A percentile compares a stretch with the other conserved stretches of the same genome.
phyloP scores from a whole-genome alignment of 2,797 vertebrate genomes.

The Syndactyla subalaris region DNA sequence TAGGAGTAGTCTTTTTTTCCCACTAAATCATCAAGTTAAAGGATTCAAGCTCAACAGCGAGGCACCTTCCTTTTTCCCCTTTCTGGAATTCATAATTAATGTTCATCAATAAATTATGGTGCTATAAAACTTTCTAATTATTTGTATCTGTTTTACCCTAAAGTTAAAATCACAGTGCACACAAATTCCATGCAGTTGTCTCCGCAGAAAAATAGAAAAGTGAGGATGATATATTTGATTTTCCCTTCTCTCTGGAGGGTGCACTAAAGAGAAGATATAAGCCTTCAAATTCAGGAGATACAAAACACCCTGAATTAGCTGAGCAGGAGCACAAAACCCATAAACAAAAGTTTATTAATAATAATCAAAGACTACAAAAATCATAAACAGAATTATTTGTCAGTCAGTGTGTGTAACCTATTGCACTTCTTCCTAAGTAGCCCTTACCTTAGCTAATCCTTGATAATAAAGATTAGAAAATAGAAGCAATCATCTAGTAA shows the following conservation, averaged over 20 bases:
- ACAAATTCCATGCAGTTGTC: not conserved
- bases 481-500: slow-evolving; percentile 16
- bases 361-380: not conserved
- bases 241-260: not conserved
- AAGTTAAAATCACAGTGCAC: not conserved
- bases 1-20: not conserved
- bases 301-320: not conserved
- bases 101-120: slow-evolving; percentile 40
- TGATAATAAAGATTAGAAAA: not conserved
- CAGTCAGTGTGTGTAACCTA: not conserved
- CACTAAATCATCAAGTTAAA: not conserved
- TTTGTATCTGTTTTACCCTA: not conserved
- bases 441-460: not conserved
- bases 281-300: not conserved
- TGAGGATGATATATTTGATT: not conserved
- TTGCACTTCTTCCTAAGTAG: not conserved
- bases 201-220: not conserved
- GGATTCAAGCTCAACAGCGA: not conserved
- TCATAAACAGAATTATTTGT: not conserved
- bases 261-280: not conserved
- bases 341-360: not conserved
- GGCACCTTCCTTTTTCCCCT: not conserved
- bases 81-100: slow-evolving; percentile 7
- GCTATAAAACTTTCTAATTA: not conserved
- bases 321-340: not conserved